Evolutionary conservation across 2,888 invertebrate genomes (phyloP).

Genomic region (Scaptomyza cyrtandrae): DNA sequence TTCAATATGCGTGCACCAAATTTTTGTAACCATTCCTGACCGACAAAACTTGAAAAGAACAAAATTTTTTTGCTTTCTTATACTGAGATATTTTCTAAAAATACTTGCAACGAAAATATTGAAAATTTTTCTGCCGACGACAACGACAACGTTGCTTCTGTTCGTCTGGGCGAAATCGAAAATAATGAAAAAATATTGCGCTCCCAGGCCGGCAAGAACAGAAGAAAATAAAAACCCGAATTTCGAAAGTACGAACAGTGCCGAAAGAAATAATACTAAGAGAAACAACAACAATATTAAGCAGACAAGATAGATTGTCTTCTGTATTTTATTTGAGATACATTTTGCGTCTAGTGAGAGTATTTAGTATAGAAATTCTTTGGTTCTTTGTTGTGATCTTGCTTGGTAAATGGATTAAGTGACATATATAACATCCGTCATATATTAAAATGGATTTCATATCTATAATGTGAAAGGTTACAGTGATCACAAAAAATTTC

Average conservation of each 20-base stretch:
- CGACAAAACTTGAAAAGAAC: conserved; percentile 41
- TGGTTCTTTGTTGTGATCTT: conserved; percentile 32
- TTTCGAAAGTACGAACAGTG: conserved; percentile 52
- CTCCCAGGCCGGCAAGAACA: conserved; percentile 44
- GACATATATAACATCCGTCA: conserved; percentile 1
- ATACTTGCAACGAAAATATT: conserved; percentile 72
- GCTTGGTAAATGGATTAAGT: conserved; percentile 20
- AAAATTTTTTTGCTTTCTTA: conserved; percentile 13
- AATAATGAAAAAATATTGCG: conserved; percentile 66
- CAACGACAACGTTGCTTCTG: conserved; percentile 34
- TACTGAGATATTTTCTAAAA: conserved; percentile 70
- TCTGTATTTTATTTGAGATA: not conserved
- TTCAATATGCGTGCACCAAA: conserved; percentile 9
- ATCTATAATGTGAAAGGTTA: not conserved
- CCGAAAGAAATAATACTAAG: conserved; percentile 29
- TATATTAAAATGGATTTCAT: conserved; percentile 1
- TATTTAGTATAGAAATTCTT: conserved; percentile 17
- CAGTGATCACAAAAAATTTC: no score
- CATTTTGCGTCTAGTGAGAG: conserved; percentile 20
- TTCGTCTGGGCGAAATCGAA: conserved; percentile 60
- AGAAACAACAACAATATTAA: not conserved
- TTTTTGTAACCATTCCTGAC: conserved; percentile 53
- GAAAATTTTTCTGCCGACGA: conserved; percentile 62
- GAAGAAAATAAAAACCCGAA: conserved; percentile 24
- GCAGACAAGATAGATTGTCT: conserved; percentile 17